These are phyloP conservation scores for Melanocharis versteri DNA, from an alignment of 2,113 vertebrate genomes.

Conservation along the genomic window DNA sequence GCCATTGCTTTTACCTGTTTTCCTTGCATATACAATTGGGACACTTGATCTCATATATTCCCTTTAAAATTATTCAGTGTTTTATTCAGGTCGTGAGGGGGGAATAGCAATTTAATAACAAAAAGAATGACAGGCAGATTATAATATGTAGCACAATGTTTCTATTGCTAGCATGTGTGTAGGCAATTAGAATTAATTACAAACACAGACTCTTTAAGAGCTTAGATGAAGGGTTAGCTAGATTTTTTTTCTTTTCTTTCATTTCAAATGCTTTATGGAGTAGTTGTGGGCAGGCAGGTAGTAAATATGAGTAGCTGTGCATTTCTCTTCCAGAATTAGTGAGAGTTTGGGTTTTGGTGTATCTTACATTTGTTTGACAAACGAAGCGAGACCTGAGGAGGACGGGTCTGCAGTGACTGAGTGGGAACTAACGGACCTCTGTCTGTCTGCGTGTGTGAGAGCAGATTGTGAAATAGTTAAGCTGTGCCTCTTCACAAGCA, in stretches of 20 bases:
- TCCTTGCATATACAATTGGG: accelerated
- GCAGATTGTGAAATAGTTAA: neutral
- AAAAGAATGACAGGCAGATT: neutral
- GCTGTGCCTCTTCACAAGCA: neutral
- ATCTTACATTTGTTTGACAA: neutral
- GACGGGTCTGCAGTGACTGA: neutral
- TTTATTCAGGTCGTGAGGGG: neutral
- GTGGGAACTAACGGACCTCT: neutral
- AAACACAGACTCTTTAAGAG: neutral
- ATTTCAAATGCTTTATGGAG: neutral
- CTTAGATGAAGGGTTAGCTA: neutral
- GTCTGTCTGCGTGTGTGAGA: accelerated
- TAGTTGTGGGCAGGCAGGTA: neutral
- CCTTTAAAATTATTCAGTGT: neutral
- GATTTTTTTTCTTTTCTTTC: neutral
- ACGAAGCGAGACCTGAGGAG: neutral
- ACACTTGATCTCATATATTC: neutral
- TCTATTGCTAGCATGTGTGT: neutral
- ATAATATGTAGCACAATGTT: neutral
- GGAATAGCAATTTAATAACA: neutral
- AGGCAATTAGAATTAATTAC: slow-evolving; percentile 28
- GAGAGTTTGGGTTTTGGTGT: neutral
- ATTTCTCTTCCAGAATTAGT: neutral
- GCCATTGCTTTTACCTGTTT: neutral
- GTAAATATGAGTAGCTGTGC: accelerated